Evolutionary conservation across 2,797 vertebrate genomes (phyloP).

Genomic region (Coendou prehensilis): DNA sequence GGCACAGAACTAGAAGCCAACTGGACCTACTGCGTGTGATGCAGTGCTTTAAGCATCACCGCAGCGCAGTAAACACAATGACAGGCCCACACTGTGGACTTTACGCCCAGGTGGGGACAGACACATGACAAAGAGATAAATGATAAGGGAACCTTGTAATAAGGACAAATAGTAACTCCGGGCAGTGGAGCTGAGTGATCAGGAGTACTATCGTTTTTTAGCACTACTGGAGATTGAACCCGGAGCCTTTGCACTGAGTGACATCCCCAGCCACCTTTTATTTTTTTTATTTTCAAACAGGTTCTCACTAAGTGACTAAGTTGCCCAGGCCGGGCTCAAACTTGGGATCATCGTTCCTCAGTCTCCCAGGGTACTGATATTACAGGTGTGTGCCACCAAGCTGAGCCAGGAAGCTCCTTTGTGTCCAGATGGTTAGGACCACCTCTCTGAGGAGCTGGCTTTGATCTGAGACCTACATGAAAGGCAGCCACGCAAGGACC

Average conservation of each 20-base stretch:
- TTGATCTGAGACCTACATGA: background rate
- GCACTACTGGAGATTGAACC: background rate
- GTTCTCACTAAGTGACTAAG: background rate
- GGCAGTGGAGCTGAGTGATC: background rate
- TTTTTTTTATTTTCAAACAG: background rate
- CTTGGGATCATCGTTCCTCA: background rate
- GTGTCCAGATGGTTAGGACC: fast-evolving
- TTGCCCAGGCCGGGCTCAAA: background rate
- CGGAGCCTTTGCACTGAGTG: background rate
- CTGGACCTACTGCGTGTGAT: fast-evolving
- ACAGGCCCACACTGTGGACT: fast-evolving
- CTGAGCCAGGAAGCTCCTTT: background rate
- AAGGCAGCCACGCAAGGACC: background rate
- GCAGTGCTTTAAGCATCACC: fast-evolving
- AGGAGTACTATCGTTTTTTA: background rate
- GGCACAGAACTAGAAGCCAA: background rate
- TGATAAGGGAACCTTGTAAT: background rate
- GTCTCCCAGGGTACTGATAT: background rate
- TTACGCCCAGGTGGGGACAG: background rate
- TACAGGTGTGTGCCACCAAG: background rate
- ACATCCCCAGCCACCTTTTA: background rate
- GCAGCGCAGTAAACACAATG: background rate
- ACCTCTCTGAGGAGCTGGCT: background rate
- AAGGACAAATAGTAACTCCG: background rate
- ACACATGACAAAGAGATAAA: background rate